A percentile compares a stretch with the other conserved stretches of the same genome.
Evolutionary conservation across 2,797 vertebrate genomes (phyloP).

Genomic region (Synanceia verrucosa): DNA sequence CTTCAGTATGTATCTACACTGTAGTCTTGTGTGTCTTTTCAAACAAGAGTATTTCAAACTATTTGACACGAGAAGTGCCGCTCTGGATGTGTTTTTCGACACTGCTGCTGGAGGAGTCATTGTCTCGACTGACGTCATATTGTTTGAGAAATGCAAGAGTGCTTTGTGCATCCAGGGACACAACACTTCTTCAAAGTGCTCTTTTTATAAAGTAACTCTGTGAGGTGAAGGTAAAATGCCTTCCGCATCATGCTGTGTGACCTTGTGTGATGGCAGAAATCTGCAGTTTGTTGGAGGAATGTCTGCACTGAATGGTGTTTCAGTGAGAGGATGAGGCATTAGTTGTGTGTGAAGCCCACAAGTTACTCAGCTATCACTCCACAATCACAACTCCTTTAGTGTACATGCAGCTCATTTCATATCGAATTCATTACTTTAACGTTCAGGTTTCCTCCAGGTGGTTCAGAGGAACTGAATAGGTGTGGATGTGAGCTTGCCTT

Average conservation of each 20-base stretch:
- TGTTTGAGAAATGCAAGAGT: neutral
- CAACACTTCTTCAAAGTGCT: neutral
- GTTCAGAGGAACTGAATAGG: neutral
- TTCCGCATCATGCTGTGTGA: neutral
- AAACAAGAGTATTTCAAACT: too few species aligned
- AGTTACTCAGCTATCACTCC: neutral
- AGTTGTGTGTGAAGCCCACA: neutral
- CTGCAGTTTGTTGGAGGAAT: neutral
- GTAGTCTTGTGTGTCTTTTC: too few species aligned
- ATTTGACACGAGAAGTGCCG: too few species aligned
- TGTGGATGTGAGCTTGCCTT: neutral
- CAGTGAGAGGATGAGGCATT: neutral
- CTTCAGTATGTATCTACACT: too few species aligned
- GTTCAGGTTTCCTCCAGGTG: slow-evolving; percentile 3
- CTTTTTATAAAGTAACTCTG: neutral
- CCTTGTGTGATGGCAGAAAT: slow-evolving; percentile 22
- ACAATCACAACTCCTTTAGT: neutral
- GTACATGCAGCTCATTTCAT: neutral
- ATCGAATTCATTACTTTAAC: neutral
- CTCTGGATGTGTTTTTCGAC: neutral
- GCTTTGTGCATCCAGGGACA: neutral
- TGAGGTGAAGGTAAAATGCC: neutral
- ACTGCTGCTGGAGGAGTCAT: neutral
- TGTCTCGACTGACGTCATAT: neutral
- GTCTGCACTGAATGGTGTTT: neutral